Evolutionary conservation across 2,113 vertebrate genomes (phyloP), one percentile per base, ranked within the genome.

Genomic region (Gorsachius goisagi): DNA sequence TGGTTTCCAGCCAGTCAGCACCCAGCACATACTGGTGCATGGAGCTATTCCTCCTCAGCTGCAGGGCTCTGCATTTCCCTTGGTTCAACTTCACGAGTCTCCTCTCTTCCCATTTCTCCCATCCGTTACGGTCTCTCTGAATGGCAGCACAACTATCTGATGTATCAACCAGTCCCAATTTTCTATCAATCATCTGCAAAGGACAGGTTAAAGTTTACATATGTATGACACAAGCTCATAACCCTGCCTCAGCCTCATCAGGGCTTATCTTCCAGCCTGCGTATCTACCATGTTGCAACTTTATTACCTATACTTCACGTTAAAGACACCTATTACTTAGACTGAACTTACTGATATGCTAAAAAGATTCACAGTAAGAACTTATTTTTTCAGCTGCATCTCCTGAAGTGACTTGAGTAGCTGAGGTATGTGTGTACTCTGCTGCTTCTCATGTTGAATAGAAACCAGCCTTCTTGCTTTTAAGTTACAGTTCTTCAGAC

Each of bases 1-100:
- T 88, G 47, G 73, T 33, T 84, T 56, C 30, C 24, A 60, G 28
- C 24, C 58, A 26, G 63, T 47, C 56, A 45, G 13, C n/a, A 39
- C 32, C 27, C 55, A 68, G 22, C 9, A 17, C 11, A 15, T 59
- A 53, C 39, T 52, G 32, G 32, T 3, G 0, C 1, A 0, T 37
- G 30, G 44, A 33, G 52, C 66, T 64, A 1, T 67, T 85, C 44
- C 71, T 67, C 23, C 44, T 32, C 41, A 5, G 3, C 9, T 5
- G 1, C 44, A 77, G 75, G 53, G 41, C 73, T 80, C 68, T 71
- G 30, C 18, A 1, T 64, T 89, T 68, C 33, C 26, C 44, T 26
- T 52, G 18, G 9, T 24, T 72, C 33, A 56, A 1, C 56, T 82
- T 75, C 15, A 23, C 17, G 5, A 41, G 58, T 56, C 53, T 33